phyloP scores from a whole-genome alignment of 2,797 vertebrate species.

The Mormyrus proboscirostris region DNA sequence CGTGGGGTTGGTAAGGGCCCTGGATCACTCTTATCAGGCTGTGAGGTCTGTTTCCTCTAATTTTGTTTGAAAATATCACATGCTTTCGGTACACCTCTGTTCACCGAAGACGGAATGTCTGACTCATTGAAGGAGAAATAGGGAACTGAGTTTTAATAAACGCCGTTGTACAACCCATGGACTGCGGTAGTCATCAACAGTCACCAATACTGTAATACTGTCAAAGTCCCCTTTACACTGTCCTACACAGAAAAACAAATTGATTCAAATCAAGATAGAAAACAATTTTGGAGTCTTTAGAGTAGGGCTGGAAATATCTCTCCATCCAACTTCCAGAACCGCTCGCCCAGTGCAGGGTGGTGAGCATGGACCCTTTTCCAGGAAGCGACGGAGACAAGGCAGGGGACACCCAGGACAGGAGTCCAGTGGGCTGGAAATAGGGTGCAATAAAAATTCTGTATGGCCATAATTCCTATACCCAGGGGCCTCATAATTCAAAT shows the following conservation, averaged over 20 bases:
- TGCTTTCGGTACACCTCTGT: background rate
- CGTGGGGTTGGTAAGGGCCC: background rate
- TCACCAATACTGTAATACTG: background rate
- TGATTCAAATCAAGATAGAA: background rate
- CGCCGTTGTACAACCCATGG: background rate
- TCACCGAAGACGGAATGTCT: background rate
- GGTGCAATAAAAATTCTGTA: background rate
- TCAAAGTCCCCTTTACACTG: background rate
- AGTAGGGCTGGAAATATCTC: background rate
- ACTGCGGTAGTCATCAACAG: background rate
- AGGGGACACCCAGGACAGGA: background rate
- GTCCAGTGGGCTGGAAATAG: background rate
- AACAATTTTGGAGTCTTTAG: background rate
- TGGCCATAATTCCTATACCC: background rate
- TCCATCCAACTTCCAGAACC: background rate
- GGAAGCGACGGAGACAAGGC: background rate
- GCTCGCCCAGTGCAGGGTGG: background rate
- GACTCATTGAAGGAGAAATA: background rate
- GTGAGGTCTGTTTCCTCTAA: background rate
- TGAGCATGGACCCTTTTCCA: background rate
- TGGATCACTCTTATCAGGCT: background rate
- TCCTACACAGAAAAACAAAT: background rate
- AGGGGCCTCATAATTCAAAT: background rate
- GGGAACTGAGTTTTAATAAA: background rate
- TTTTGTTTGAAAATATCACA: background rate